Conservation (phyloP, 2,888 invertebrate genomes). For the Hartigia nigra region DNA sequence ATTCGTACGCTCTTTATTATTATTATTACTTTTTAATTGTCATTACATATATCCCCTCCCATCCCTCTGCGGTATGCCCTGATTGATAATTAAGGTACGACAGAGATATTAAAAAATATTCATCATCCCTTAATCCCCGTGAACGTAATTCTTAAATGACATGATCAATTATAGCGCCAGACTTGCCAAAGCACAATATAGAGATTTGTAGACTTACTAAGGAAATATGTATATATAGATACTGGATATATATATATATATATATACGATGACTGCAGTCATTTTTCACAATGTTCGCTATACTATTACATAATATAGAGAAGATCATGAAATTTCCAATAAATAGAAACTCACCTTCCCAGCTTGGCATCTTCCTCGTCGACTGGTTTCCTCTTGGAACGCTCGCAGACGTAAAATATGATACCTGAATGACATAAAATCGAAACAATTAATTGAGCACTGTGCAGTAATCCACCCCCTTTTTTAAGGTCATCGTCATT, state of each 20-base stretch:
- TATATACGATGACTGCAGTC: slow-evolving; percentile 29
- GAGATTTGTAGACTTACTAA: slow-evolving; percentile 15
- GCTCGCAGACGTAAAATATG: slow-evolving; percentile 65
- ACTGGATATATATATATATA: slow-evolving; percentile 3
- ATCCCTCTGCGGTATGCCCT: neutral
- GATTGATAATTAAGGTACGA: neutral
- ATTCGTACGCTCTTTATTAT: neutral
- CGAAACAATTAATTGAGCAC: neutral
- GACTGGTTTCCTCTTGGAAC: slow-evolving; percentile 73
- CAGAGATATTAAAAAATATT: neutral
- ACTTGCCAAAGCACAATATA: slow-evolving; percentile 65
- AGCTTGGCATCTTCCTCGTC: slow-evolving; percentile 86
- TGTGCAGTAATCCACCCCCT: no score
- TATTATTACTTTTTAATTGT: neutral
- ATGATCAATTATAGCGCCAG: slow-evolving; percentile 55
- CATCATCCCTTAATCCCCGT: neutral
- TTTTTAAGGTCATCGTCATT: neutral
- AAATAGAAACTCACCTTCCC: slow-evolving; percentile 76
- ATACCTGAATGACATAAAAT: slow-evolving; percentile 53
- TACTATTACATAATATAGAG: slow-evolving; percentile 14
- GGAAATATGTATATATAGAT: slow-evolving; percentile 16
- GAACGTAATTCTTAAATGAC: slow-evolving; percentile 36
- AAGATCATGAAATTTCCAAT: slow-evolving; percentile 14
- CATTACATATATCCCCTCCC: neutral
- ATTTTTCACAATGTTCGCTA: slow-evolving; percentile 16